Base-by-base conservation (phyloP, 2,113 vertebrate species). In the Eira barbara region DNA sequence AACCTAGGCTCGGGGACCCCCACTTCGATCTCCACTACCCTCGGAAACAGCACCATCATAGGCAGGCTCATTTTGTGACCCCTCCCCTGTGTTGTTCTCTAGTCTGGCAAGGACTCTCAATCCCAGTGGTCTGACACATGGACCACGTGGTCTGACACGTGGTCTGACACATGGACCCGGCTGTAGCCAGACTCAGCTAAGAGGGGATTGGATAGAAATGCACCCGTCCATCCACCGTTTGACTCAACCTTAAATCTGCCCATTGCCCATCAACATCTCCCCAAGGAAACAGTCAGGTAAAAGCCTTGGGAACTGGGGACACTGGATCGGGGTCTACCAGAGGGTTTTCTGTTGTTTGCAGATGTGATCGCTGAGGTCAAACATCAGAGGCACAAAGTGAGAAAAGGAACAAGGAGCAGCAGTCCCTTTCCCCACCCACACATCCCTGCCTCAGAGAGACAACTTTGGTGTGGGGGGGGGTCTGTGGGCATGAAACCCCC, bases 201-300 rank as follows among this genome's bases (percentile, higher is more conserved):
- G 20, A 61, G 8, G 31, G 57, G 76, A 47, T 2, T 1, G 9
- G 13, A 7, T 17, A 5, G 17, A 91, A 29, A 11, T 17, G 0
- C 7, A 4, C 36, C 13, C 1, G 0, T 52, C 49, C 49, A 27
- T 21, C n/a, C 57, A 25, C 57, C 23, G 2, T 20, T 20, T 27
- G 34, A 39, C 36, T 34, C 18, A 1, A 34, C 36, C 20, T 34
- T 36, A 0, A 7, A 2, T 71, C 4, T 42, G 45, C 27, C 18
- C 4, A 2, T 11, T 8, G 27, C 42, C 27, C 0, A 7, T 15
- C 15, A 7, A 29, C 74, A 6, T 12, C 45, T 42, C 14, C 11
- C 36, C 13, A 1, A 14, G 9, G 52, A 18, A 52, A 14, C 5
- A 1, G 15, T 27, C 6, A 0, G 0, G 3, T 0, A 0, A 61